Conservation (phyloP, 2,888 invertebrate genomes). For the Mechanitis mazaeus region DNA sequence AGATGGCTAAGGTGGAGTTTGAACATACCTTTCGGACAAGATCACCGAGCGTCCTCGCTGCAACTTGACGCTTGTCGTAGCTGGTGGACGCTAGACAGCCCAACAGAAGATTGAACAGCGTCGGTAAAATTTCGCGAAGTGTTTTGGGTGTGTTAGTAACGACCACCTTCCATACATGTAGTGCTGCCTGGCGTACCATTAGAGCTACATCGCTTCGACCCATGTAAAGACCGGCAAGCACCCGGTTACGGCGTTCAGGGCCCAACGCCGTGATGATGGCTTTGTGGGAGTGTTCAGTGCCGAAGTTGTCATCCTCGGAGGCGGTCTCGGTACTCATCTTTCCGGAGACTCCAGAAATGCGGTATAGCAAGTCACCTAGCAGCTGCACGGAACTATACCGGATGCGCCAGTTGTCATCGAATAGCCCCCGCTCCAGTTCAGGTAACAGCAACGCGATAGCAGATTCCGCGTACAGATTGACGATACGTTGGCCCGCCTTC, state of each 20-base stretch:
- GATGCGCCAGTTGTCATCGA: slow-evolving; percentile 99
- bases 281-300: slow-evolving; percentile 95
- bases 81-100: slow-evolving; percentile 97
- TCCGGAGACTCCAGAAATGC: slow-evolving; percentile 97
- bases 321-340: slow-evolving; percentile 99
- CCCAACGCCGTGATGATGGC: slow-evolving; percentile 94
- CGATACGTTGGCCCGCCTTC: slow-evolving; percentile 97
- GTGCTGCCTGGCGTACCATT: slow-evolving; percentile 97
- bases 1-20: no score
- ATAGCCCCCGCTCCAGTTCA: slow-evolving; percentile 94
- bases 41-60: slow-evolving; percentile 97
- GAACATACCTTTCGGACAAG: slow-evolving; percentile 86
- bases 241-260: slow-evolving; percentile 91
- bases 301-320: slow-evolving; percentile 99
- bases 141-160: slow-evolving; percentile 99
- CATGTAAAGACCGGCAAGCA: slow-evolving; percentile 97
- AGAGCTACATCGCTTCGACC: slow-evolving; percentile 97
- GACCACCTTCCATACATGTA: slow-evolving; percentile 99
- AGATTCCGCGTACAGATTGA: slow-evolving; percentile 96
- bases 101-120: slow-evolving; percentile 92
- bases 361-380: slow-evolving; percentile 95
- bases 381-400: slow-evolving; percentile 90
- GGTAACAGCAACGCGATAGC: slow-evolving; percentile 95
- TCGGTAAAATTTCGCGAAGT: slow-evolving; percentile 95
- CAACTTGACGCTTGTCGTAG: slow-evolving; percentile 97